These are phyloP conservation scores for Nycteola revayana DNA, from an alignment of 2,888 invertebrate genomes.

Conservation along the genomic window DNA sequence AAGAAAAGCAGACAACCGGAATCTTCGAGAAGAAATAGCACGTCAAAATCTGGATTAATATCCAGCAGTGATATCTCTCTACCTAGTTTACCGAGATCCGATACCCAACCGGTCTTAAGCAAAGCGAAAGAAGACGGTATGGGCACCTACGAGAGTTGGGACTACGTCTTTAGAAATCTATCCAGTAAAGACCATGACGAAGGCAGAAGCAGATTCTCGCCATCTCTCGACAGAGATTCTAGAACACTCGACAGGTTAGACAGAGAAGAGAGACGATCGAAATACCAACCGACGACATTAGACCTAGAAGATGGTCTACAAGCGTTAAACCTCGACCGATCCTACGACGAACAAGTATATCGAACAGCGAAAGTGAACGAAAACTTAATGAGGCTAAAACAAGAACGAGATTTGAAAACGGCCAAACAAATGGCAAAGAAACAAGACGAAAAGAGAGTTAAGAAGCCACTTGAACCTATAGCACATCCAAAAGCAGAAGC, in stretches of 20 bases:
- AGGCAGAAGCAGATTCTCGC: constrained; percentile 85
- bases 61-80: constrained; percentile 58
- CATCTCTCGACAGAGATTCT: constrained; percentile 70
- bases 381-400: constrained; percentile 67
- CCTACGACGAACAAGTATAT: constrained; percentile 66
- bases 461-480: constrained; percentile 61
- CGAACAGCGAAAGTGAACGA: constrained; percentile 79
- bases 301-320: constrained; percentile 82
- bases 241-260: constrained; percentile 70
- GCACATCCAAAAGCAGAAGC: constrained; percentile 64
- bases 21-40: constrained; percentile 58
- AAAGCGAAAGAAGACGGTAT: constrained; percentile 84
- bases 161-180: constrained; percentile 89
- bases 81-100: constrained; percentile 71
- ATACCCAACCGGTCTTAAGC: constrained; percentile 71
- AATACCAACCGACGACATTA: constrained; percentile 75
- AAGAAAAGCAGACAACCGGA: constrained; percentile 50
- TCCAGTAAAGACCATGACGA: constrained; percentile 88
- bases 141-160: constrained; percentile 89
- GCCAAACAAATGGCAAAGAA: constrained; percentile 58
- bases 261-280: constrained; percentile 64
- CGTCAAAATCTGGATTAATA: constrained; percentile 59
- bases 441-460: constrained; percentile 57
- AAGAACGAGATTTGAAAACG: constrained; percentile 64
- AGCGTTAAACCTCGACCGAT: constrained; percentile 73